A percentile compares a stretch with the other conserved stretches of the same genome.
Evolutionary conservation across 1,140 invertebrate species (phyloP).

Genomic region (Lepidurus arcticus): DNA sequence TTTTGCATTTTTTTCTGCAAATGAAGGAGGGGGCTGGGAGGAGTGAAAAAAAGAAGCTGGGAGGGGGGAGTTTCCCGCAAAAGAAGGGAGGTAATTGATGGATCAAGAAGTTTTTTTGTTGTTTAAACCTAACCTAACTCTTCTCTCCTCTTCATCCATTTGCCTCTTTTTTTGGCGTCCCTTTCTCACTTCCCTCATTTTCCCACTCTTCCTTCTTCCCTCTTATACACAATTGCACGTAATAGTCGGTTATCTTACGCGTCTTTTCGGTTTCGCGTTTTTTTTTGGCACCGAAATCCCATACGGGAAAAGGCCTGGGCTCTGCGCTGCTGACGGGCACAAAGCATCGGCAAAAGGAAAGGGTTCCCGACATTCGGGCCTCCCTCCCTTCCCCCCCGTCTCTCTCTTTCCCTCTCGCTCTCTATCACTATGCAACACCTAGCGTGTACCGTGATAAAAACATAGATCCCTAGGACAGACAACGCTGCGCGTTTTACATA

Average conservation of each 20-base stretch:
- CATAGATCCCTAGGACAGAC: neutral
- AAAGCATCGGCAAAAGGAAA: too few relatives aligned
- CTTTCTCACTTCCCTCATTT: neutral
- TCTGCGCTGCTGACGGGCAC: too few relatives aligned
- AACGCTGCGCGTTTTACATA: too few relatives aligned
- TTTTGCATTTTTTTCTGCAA: slow-evolving; percentile 1
- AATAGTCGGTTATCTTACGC: too few relatives aligned
- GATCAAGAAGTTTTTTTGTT: slow-evolving; percentile 12
- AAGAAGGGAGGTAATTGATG: slow-evolving; percentile 15
- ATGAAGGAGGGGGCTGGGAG: neutral
- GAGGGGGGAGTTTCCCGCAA: neutral
- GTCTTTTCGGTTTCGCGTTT: too few relatives aligned
- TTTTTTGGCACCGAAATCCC: too few relatives aligned
- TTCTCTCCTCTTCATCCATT: neutral
- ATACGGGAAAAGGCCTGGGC: too few relatives aligned
- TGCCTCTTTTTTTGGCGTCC: neutral
- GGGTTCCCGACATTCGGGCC: neutral
- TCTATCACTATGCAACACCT: slow-evolving; percentile 3
- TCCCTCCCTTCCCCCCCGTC: neutral
- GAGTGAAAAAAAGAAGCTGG: neutral
- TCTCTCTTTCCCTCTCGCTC: neutral
- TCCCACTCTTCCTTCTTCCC: neutral
- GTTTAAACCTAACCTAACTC: neutral
- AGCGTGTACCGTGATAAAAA: neutral
- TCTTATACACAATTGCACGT: neutral